These are phyloP conservation scores for Colinus virginianus DNA, from an alignment of 2,113 vertebrate species.

Conservation along the genomic window DNA sequence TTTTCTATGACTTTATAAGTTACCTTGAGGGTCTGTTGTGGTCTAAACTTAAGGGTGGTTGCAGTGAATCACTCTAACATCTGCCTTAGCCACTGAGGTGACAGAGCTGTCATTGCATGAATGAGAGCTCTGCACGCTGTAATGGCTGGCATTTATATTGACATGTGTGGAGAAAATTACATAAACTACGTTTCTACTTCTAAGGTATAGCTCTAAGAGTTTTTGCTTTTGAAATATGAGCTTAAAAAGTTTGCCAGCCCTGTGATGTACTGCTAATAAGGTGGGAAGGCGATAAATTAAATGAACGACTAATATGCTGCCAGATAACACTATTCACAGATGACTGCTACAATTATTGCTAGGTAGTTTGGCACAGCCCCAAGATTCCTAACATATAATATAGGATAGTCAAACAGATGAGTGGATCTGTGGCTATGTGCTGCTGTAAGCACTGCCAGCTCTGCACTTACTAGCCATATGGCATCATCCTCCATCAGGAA, in stretches of 20 bases:
- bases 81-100: not conserved
- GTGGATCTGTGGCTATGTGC: not conserved
- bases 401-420: conserved; percentile 25
- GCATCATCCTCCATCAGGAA: not conserved
- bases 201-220: conserved; percentile 5
- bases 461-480: not conserved
- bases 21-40: conserved; percentile 1
- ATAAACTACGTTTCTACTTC: not conserved
- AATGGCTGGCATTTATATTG: conserved; percentile 2
- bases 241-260: conserved; percentile 43
- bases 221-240: conserved; percentile 50
- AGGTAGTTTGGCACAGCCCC: not conserved
- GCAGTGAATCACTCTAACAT: conserved; percentile 40
- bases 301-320: conserved; percentile 8
- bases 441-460: not conserved
- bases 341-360: conserved; percentile 57
- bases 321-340: conserved; percentile 51
- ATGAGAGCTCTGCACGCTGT: not conserved
- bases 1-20: conserved; percentile 17
- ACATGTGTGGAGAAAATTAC: not conserved
- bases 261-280: conserved; percentile 56
- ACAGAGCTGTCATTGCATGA: conserved; percentile 3
- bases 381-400: not conserved
- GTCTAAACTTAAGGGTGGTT: conserved; percentile 12
- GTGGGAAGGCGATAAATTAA: conserved; percentile 58